phyloP scores from a whole-genome alignment of 2,888 invertebrate genomes.

The Meganola albula region DNA sequence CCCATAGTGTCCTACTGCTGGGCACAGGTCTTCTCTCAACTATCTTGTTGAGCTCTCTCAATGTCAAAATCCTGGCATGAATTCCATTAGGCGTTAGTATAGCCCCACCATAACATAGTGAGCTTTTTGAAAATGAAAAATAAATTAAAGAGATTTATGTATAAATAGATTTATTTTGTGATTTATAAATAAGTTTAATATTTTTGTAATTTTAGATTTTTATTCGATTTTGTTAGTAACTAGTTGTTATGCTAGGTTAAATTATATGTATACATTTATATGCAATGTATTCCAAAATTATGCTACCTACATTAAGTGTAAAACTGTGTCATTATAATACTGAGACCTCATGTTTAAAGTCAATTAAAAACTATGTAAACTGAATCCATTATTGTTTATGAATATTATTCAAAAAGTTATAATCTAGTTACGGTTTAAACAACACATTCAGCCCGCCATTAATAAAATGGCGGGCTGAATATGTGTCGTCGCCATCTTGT shows the following conservation, averaged over 20 bases:
- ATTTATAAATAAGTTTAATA: conserved; percentile 28
- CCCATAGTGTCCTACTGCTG: no score
- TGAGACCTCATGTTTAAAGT: conserved; percentile 27
- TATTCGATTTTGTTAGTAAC: conserved; percentile 30
- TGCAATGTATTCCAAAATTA: conserved; percentile 26
- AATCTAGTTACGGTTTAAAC: no score
- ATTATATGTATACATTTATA: conserved; percentile 25
- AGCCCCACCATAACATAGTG: no score
- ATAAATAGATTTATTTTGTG: conserved; percentile 29
- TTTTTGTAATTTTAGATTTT: conserved; percentile 20
- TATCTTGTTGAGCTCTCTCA: no score
- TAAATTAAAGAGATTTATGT: conserved; percentile 22
- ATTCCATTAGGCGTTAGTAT: no score
- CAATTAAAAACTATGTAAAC: conserved; percentile 23
- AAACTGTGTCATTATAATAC: conserved; percentile 14
- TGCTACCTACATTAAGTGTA: conserved; percentile 16
- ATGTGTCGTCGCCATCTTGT: no score
- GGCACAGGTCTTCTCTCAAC: no score
- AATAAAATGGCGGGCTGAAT: no score
- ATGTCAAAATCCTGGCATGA: no score
- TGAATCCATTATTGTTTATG: no score
- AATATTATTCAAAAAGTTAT: no score
- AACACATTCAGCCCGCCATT: no score
- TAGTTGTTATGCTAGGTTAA: conserved; percentile 35
- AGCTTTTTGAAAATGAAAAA: conserved; percentile 16